Evolutionary conservation across 2,113 vertebrate genomes (phyloP), one percentile per base, ranked within the genome.

Genomic region (Aphelocoma coerulescens): DNA sequence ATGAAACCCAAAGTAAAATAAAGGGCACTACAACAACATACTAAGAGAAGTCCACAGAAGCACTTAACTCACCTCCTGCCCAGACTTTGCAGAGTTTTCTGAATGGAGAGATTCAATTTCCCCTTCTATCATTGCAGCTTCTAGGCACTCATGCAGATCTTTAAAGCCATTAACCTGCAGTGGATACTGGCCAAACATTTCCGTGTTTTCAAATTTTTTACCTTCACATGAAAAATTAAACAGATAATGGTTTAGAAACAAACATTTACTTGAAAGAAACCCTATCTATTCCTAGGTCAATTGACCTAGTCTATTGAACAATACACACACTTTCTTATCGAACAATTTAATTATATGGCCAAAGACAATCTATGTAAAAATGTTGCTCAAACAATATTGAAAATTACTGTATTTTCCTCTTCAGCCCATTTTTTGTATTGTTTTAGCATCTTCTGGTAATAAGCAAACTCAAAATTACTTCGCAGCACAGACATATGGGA

Each of bases 141-240:
- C 99, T 41, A 99, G 98, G 98, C 99, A 99, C 97, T 99, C 99
- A 9, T 99, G 99, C 24, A 99, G 98, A 97, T 99, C 99, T 98
- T 99, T 99, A 96, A 99, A 99, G 88, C 99, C 99, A 35, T 99
- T 99, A 82, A 99, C 99, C 93, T 99, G 99, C 58, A 99, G 98
- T 5, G 99, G 99, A 97, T 99, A 99, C 98, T 99, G 99, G 80
- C 99, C 99, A 95, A 99, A 99, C 99, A 99, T 99, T 98, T 99
- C 99, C 2, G 99, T 99, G 97, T 99, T 99, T 96, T 99, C 99
- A 98, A 99, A 99, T 95, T 99, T 99, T 98, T 99, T 99, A 93
- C 99, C 99, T 99, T 93, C 85, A 73, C 16, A 48, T 88, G 75
- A 92, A 66, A 96, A 84, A 91, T 89, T 46, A 57, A 91, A 88